phyloP scores from a whole-genome alignment of 2,888 invertebrate species.

The Eustalomyia histrio region DNA sequence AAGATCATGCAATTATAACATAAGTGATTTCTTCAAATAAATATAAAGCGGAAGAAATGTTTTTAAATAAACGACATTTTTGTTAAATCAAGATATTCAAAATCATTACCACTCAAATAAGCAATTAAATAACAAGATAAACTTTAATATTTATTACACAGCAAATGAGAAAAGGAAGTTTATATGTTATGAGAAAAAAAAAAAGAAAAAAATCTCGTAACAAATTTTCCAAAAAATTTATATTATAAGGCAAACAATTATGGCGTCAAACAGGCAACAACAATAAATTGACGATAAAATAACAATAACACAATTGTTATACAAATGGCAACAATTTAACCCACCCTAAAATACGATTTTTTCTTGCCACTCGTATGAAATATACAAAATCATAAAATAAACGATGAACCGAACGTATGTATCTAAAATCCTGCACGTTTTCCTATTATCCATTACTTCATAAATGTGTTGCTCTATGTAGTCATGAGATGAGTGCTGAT shows the following conservation, averaged over 20 bases:
- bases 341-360: conserved; percentile 39
- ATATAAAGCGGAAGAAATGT: conserved; percentile 1
- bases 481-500: not conserved
- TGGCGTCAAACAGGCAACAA: conserved; percentile 46
- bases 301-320: conserved; percentile 43
- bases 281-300: conserved; percentile 29
- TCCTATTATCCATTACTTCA: conserved; percentile 26
- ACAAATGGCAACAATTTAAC: conserved; percentile 47
- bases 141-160: conserved; percentile 28
- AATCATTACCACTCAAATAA: conserved; percentile 49
- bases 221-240: not conserved
- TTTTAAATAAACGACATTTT: not conserved
- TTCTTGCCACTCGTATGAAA: conserved; percentile 1
- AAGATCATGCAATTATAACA: not conserved
- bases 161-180: conserved; percentile 37
- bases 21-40: not conserved
- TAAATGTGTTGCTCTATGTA: not conserved
- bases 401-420: conserved; percentile 13
- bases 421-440: conserved; percentile 47
- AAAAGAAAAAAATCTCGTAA: conserved; percentile 13
- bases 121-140: conserved; percentile 44
- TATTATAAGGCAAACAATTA: conserved; percentile 41
- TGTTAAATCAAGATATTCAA: conserved; percentile 22
- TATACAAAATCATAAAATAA: conserved; percentile 53
- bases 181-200: too few species aligned